Percentiles rank a stretch among this genome's conserved stretches.
These are phyloP conservation scores for Chiloscyllium punctatum DNA, from an alignment of 2,797 vertebrate species.

Conservation along the genomic window DNA sequence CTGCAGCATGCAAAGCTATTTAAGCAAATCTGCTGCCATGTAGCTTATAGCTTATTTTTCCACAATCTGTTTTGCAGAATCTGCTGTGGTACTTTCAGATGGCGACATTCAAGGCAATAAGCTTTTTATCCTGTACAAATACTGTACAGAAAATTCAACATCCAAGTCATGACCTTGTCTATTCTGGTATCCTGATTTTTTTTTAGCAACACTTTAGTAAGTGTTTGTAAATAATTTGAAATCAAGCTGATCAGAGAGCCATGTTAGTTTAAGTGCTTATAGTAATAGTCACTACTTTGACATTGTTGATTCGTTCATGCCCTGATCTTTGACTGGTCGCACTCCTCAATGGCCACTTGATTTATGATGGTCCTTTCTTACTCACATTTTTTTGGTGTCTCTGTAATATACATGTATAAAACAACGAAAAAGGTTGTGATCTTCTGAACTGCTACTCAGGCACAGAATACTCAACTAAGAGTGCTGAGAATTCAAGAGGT, in stretches of 20 bases:
- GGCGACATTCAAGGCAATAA: background rate
- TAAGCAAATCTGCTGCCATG: background rate
- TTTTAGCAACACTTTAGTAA: background rate
- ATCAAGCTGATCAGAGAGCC: background rate
- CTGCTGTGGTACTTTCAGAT: background rate
- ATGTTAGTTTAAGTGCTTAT: background rate
- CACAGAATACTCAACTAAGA: background rate
- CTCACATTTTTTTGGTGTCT: background rate
- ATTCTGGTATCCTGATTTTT: conserved; percentile 6
- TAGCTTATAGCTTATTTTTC: background rate
- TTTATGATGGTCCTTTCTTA: background rate
- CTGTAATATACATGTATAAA: background rate
- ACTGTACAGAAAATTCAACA: background rate
- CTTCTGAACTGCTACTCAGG: background rate
- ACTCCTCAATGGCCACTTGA: background rate
- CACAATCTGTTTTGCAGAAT: background rate
- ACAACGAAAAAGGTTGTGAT: background rate
- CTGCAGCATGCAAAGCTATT: background rate
- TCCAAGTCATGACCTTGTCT: background rate
- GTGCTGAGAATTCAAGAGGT: too few relatives aligned
- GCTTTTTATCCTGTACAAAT: background rate
- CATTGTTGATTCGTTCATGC: background rate
- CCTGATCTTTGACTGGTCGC: background rate
- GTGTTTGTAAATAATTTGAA: conserved; percentile 11
- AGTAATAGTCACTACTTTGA: background rate